A percentile compares a stretch with the other conserved stretches of the same genome.
phyloP scores from a whole-genome alignment of 2,888 invertebrate genomes.

The Stomorhina lunata region DNA sequence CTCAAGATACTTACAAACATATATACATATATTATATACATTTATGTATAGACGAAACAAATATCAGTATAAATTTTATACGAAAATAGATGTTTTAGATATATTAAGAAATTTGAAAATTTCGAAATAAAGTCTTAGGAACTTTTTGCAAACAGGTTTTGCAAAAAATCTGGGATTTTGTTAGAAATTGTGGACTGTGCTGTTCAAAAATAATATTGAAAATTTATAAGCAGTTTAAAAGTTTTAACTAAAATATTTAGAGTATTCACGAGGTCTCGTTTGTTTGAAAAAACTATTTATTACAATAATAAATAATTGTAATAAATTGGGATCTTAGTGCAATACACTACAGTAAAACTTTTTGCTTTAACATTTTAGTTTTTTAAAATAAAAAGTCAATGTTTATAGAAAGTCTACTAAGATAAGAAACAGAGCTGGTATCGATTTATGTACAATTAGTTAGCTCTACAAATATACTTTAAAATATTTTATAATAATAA shows the following conservation, averaged over 20 bases:
- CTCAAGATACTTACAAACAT: not conserved
- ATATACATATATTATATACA: too few species aligned
- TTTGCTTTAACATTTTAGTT: too few species aligned
- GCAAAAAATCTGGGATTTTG: not conserved
- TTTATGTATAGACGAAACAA: conserved; percentile 9
- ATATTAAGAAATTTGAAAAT: not conserved
- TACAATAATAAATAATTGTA: too few species aligned
- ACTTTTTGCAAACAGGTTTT: not conserved
- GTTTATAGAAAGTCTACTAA: not conserved
- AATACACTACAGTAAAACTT: too few species aligned
- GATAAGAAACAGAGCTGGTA: conserved; percentile 12
- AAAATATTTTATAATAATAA: not conserved
- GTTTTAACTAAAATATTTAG: too few species aligned
- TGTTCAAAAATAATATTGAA: too few species aligned
- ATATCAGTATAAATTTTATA: conserved; percentile 52
- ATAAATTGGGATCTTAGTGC: too few species aligned
- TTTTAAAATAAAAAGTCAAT: too few species aligned
- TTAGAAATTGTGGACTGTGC: too few species aligned
- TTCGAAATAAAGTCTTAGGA: not conserved
- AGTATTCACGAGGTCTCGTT: too few species aligned
- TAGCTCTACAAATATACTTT: not conserved
- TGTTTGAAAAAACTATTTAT: too few species aligned
- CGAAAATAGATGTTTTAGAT: conserved; percentile 5
- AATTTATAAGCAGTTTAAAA: too few species aligned
- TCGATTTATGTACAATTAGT: not conserved